Base-by-base conservation (phyloP, 2,113 vertebrate species). In the Myiozetetes cayanensis region DNA sequence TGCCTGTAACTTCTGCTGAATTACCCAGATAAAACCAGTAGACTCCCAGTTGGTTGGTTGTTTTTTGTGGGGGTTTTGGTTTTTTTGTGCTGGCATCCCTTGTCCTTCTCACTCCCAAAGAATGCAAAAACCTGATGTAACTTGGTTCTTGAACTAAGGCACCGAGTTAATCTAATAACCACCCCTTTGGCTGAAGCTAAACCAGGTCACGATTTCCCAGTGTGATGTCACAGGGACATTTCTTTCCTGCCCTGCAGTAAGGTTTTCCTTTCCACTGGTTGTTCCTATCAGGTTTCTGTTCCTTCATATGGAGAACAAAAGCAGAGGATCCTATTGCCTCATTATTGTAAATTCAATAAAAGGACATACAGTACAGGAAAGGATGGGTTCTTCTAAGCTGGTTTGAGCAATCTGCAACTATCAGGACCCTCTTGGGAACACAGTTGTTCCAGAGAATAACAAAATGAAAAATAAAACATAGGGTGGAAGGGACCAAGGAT, bases 271-370 rank as follows among this genome's bases (percentile, higher is more conserved):
- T 94, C 71, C 39, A 81, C 49, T 0, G 0, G 41, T 79, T 92
- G 83, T 46, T 85, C 47, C 86, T 95, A 65, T 96, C 84, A 76
- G 25, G 61, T 95, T 96, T 96, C 94, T 91, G 56, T 72, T 95
- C 79, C 53, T 96, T 95, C 58, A 61, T 63, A 71, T 24, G 49
- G 75, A 94, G 89, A 95, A 93, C 75, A 96, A 97, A 93, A 81
- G 56, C 43, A 59, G 85, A 81, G 68, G 81, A 96, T 97, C 85
- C 67, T 63, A 22, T 95, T 94, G 49, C 93, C 24, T 95, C 72
- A 21, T 46, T 66, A 67, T 61, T 89, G 52, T 75, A 88, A 83
- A 81, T 92, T 82, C 93, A 97, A 94, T 68, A 78, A 94, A 94
- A 94, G 71, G 70, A 72, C 59, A 93, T 53, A 30, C 6, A 89